Evolutionary conservation across 2,888 invertebrate species (phyloP), one percentile per base, ranked within the genome.

Genomic region (Hypomecis atomaria): DNA sequence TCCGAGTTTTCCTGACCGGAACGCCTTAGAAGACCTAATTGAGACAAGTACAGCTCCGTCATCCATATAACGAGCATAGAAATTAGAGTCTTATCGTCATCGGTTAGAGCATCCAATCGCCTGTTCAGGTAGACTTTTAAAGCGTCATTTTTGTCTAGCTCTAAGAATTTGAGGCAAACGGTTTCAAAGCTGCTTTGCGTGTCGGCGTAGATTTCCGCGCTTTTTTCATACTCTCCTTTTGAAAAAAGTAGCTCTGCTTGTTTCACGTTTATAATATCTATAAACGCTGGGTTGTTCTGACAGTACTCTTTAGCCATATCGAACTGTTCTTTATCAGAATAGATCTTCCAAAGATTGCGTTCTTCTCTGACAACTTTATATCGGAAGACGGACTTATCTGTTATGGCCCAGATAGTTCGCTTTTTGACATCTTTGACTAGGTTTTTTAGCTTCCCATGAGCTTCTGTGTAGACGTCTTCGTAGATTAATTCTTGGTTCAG

Each of bases 1-100:
- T 88, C 75, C 2, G 92, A 85, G 55, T 90, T 86, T 3, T 83
- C 83, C 58, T 85, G 79, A 0, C 87, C 90, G 0, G 89, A 87
- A 7, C 94, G 90, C 1, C 95, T 87, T 52, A 97, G 89, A 49
- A 95, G 91, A n/a, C 98, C 98, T 62, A 99, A 93, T 86, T 98
- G 96, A 59, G 96, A 97, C 70, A 99, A 93, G 85, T 96, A 98
- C 38, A 99, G 91, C 86, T 99, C 99, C 0, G 98, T 95, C 73
- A 99, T 94, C 99, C 99, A 99, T 59, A 98, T 95, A 0, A 99
- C 97, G 43, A 99, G 94, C 95, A 99, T 97, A 0, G 98, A 98
- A 54, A 97, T 95, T 78, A 98, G 96, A 0, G 98, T 97, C 79
- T 96, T 96, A 71, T 98, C 98, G 74, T 95, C 95, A 1, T 94